These are phyloP conservation scores for Osmerus mordax DNA, from an alignment of 2,113 vertebrate species.

Conservation along the genomic window DNA sequence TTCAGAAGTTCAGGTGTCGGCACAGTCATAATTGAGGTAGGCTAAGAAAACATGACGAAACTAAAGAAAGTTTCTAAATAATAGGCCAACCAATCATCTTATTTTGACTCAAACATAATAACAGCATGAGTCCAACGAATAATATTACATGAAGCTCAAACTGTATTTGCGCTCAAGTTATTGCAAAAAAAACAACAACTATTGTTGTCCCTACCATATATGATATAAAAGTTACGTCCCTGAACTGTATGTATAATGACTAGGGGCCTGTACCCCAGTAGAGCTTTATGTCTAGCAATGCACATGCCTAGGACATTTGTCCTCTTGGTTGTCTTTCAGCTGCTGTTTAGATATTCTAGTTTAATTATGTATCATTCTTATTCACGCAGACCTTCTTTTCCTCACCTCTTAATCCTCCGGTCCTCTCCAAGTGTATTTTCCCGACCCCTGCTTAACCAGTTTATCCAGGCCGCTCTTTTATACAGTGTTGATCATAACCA, in stretches of 20 bases:
- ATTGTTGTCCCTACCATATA: no score
- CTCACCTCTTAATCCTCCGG: constrained; percentile 46
- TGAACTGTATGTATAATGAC: neutral
- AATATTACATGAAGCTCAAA: no score
- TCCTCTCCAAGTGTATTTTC: neutral
- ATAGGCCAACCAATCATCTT: no score
- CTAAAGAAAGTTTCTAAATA: no score
- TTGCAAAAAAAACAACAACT: no score
- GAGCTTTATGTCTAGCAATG: constrained; percentile 14
- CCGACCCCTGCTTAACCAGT: constrained; percentile 5
- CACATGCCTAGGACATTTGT: constrained; percentile 53
- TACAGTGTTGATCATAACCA: constrained; percentile 59
- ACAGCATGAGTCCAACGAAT: no score
- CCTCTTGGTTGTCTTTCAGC: constrained; percentile 55
- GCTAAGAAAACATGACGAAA: no score
- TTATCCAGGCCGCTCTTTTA: constrained; percentile 39
- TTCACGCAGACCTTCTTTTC: constrained; percentile 58
- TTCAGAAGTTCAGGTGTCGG: no score
- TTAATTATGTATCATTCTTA: constrained; percentile 65
- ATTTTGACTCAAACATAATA: no score
- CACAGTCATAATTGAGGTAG: no score
- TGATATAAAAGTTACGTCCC: neutral
- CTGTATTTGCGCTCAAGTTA: no score
- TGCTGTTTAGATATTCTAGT: constrained; percentile 54
- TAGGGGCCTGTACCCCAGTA: constrained; percentile 23